Evolutionary conservation across 2,113 vertebrate species (phyloP), one percentile per base, ranked within the genome.

Genomic region (Melanerpes aurifrons): DNA sequence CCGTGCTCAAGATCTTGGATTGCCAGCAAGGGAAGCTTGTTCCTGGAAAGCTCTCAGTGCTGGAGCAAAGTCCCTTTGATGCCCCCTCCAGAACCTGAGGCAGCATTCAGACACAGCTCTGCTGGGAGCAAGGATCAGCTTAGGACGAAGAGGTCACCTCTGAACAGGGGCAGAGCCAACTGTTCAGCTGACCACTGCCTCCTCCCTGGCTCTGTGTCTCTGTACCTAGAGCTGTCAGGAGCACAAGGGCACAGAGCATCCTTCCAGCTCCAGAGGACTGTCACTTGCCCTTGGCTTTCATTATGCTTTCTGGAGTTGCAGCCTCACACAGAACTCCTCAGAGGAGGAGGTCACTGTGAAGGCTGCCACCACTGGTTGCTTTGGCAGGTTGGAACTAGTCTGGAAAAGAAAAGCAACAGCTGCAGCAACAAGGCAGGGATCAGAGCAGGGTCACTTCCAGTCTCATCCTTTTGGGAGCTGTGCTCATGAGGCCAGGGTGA

Each of bases 401-500:
- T 75, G 48, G 62, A 64, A 47, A 66, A 22, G 47, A 61, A 78
- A 50, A 87, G 37, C 20, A 9, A 18, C 8, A 43, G 28, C 70
- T 35, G 12, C n/a, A 88, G 59, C 50, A 72, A 62, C 31, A 2
- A 16, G 59, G 75, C 56, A 73, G 58, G 62, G 63, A 35, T 14
- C 2, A 1, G 48, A 56, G 79, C 26, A 11, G 40, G 43, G 20
- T 10, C 31, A 6, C 59, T 50, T 45, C 40, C 84, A 56, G 1
- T 6, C 9, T 13, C 29, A 2, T 12, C 43, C 57, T 29, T 12
- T 5, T 1, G 40, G 82, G 63, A 72, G 22, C 74, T 6, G 3
- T 0, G 0, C 19, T 56, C 0, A 0, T 5, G 16, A 56, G 64
- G 26, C 32, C 2, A 10, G n/a, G 40, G n/a, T 29, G 4, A 8